Evolutionary conservation across 2,888 invertebrate species (phyloP).

Genomic region (Vannuccia rotundouncinata): DNA sequence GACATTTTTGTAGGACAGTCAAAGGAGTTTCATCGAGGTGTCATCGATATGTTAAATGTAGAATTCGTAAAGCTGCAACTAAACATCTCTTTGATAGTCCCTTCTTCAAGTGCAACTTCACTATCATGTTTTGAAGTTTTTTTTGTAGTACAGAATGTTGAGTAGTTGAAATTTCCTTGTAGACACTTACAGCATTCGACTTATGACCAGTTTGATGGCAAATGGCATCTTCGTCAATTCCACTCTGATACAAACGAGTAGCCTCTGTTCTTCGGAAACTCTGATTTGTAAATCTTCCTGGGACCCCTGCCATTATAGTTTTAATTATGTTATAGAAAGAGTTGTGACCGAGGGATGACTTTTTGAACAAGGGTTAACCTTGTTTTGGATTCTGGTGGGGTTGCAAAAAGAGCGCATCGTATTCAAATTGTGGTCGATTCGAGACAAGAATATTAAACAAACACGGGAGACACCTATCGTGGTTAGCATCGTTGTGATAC

Average conservation of each 20-base stretch:
- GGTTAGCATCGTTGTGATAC: not conserved
- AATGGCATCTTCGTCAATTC: not conserved
- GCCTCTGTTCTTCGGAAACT: not conserved
- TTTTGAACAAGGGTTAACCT: not conserved
- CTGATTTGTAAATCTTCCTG: not conserved
- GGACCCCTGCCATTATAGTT: not conserved
- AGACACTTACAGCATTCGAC: not conserved
- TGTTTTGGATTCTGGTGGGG: not conserved
- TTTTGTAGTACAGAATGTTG: not conserved
- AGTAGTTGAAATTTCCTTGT: not conserved
- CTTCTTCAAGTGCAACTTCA: not conserved
- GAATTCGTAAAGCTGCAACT: not conserved
- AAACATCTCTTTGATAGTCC: not conserved
- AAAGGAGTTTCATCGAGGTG: not conserved
- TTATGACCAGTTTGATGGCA: not conserved
- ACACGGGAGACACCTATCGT: not conserved
- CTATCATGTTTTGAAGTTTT: not conserved
- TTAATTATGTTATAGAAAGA: not conserved
- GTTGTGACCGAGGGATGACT: not conserved
- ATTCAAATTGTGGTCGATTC: not conserved
- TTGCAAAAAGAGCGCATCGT: not conserved
- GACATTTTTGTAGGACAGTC: not conserved
- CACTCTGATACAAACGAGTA: not conserved
- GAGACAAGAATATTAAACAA: not conserved
- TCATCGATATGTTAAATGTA: not conserved